A percentile compares a stretch with the other conserved stretches of the same genome.
phyloP scores from a whole-genome alignment of 1,140 invertebrate species.

The Drosophila mauritiana region DNA sequence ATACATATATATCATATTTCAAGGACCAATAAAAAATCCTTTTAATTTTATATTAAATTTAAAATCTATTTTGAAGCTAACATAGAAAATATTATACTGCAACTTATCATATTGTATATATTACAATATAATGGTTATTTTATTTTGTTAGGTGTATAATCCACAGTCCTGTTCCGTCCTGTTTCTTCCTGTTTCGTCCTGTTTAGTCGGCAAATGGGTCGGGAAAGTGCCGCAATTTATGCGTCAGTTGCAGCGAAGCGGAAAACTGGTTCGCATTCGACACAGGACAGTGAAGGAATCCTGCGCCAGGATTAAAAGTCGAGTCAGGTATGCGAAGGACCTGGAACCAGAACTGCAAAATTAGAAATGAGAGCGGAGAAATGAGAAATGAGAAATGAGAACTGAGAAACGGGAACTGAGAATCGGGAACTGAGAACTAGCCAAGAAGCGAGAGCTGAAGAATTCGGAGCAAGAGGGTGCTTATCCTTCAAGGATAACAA shows the following conservation, averaged over 20 bases:
- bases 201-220: slow-evolving; percentile 10
- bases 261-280: slow-evolving; percentile 80
- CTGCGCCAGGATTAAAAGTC: slow-evolving; percentile 28
- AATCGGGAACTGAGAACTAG: background rate
- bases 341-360: slow-evolving; percentile 11
- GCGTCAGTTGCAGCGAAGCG: slow-evolving; percentile 77
- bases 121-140: background rate
- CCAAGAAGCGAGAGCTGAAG: no score
- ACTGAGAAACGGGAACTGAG: background rate
- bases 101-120: no score
- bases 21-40: no score
- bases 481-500: slow-evolving; percentile 8
- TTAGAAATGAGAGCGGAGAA: background rate
- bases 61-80: no score
- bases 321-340: slow-evolving; percentile 16
- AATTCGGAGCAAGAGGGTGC: background rate
- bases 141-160: background rate
- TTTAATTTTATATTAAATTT: no score
- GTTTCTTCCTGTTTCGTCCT: slow-evolving; percentile 22
- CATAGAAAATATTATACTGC: no score
- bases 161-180: background rate
- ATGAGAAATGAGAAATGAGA: background rate
- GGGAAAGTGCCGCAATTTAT: slow-evolving; percentile 67
- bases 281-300: slow-evolving; percentile 46
- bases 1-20: no score